Conservation (phyloP, 2,797 vertebrate genomes). For the Neostethus bicornis region DNA sequence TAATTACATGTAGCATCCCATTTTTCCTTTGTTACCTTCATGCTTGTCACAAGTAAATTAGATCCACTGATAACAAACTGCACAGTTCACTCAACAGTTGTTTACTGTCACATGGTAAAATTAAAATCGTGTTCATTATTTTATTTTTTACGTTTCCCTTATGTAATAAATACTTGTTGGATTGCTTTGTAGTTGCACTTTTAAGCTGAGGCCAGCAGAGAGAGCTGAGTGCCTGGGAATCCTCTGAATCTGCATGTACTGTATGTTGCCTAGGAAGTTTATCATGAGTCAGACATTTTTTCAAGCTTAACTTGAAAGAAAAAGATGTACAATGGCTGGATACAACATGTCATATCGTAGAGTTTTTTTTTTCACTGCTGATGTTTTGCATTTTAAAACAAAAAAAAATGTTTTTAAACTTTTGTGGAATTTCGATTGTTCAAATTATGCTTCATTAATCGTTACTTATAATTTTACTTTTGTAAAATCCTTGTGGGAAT, state of each 20-base stretch:
- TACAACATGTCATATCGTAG: conserved; percentile 5
- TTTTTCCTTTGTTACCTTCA: conserved; percentile 39
- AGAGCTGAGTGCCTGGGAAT: conserved; percentile 33
- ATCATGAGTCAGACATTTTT: conserved; percentile 15
- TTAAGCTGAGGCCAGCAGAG: conserved; percentile 44
- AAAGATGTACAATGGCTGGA: conserved; percentile 5
- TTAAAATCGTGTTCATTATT: conserved; percentile 11
- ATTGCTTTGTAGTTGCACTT: conserved; percentile 18
- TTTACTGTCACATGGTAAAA: conserved; percentile 17
- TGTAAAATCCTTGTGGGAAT: not conserved
- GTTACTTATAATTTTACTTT: not conserved
- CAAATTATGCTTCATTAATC: not conserved
- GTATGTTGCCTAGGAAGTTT: conserved; percentile 47
- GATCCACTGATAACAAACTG: conserved; percentile 33
- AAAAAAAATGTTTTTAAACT: not conserved
- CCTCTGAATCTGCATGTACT: conserved; percentile 15
- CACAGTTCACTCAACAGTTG: conserved; percentile 32
- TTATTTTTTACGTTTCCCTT: conserved; percentile 23
- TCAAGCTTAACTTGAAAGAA: conserved; percentile 12
- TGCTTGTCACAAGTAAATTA: conserved; percentile 49
- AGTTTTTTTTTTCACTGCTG: conserved; percentile 43
- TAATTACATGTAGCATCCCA: conserved; percentile 49
- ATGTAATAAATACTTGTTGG: conserved; percentile 62
- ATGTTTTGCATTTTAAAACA: not conserved
- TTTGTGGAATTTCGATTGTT: too few species aligned